phyloP scores from a whole-genome alignment of 2,113 vertebrate species.

The Cyanocitta stelleri region DNA sequence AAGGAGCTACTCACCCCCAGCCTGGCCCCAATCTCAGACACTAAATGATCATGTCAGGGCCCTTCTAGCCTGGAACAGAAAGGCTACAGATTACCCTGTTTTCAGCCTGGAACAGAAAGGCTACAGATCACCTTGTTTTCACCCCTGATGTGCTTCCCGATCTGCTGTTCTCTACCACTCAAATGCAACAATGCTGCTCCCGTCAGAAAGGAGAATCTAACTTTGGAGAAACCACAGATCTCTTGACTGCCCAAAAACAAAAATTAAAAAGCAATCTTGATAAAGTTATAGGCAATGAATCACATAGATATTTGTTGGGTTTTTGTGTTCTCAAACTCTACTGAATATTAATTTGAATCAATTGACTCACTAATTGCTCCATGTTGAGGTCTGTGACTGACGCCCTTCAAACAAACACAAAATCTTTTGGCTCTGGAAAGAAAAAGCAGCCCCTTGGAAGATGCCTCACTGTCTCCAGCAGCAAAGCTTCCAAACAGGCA shows the following conservation, averaged over 20 bases:
- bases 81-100: not conserved
- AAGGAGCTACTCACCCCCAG: not conserved
- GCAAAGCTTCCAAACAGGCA: not conserved
- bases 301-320: not conserved
- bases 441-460: not conserved
- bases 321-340: not conserved
- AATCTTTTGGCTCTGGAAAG: not conserved
- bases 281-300: not conserved
- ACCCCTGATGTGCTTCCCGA: not conserved
- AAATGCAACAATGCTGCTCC: not conserved
- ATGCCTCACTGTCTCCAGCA: not conserved
- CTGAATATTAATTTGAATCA: not conserved
- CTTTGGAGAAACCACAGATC: not conserved
- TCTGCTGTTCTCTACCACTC: not conserved
- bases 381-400: not conserved
- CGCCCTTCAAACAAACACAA: not conserved
- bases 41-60: not conserved
- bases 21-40: not conserved
- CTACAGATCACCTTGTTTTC: not conserved
- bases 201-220: accelerated
- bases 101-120: not conserved
- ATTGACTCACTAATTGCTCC: not conserved
- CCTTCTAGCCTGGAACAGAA: not conserved
- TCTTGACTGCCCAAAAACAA: not conserved
- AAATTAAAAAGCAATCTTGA: not conserved